phyloP scores from a whole-genome alignment of 2,888 invertebrate species.

The Microplitis deprimator region DNA sequence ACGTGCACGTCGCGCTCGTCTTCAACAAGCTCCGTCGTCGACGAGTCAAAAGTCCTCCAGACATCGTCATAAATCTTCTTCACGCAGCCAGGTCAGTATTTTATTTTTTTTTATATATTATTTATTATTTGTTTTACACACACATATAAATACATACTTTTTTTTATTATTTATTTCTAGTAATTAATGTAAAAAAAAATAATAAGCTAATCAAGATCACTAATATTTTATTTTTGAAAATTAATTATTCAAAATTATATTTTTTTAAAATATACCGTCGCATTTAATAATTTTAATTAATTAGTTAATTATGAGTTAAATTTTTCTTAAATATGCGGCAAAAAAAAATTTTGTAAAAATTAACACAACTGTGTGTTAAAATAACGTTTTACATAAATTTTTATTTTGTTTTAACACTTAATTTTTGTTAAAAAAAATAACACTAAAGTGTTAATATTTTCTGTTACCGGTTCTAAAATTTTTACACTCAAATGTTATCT shows the following conservation, averaged over 20 bases:
- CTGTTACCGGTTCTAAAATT: too few species aligned
- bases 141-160: background rate
- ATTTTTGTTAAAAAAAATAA: too few species aligned
- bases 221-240: background rate
- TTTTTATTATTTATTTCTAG: background rate
- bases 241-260: background rate
- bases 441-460: too few species aligned
- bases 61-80: slow-evolving; percentile 64
- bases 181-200: background rate
- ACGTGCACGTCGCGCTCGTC: slow-evolving; percentile 59
- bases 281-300: background rate
- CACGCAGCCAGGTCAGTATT: slow-evolving; percentile 69
- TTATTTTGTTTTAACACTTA: too few species aligned
- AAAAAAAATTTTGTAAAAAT: background rate
- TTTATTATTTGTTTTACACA: background rate
- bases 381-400: too few species aligned
- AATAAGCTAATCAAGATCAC: slow-evolving; percentile 14
- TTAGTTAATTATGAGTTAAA: background rate
- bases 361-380: too few species aligned
- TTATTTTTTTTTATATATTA: slow-evolving; percentile 19
- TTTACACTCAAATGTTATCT: too few species aligned
- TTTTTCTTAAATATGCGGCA: background rate
- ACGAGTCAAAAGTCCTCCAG: slow-evolving; percentile 62
- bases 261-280: background rate
- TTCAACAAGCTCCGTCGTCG: slow-evolving; percentile 64